Base-by-base conservation (phyloP, 2,797 vertebrate genomes). In the Micropoecilia bifurca region DNA sequence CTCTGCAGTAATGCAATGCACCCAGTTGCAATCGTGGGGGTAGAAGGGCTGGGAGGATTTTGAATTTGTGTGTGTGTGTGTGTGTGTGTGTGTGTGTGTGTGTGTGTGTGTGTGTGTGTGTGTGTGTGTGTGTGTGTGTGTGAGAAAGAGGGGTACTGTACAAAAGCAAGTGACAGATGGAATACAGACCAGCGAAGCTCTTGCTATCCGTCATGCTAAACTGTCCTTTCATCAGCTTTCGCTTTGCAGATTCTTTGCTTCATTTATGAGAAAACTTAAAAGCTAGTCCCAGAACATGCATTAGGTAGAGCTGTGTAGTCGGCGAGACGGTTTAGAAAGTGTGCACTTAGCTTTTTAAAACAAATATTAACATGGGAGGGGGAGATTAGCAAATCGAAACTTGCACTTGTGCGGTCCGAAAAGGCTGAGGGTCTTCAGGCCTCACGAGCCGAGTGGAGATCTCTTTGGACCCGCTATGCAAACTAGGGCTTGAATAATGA, bases 401-500 rank as follows among this genome's bases (percentile, higher is more conserved):
- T 89, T 91, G 89, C 89, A 89, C 92, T 93, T 93, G 92, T 93
- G 89, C 87, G 81, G 86, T 92, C 91, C 85, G 90, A 93, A 69
- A 93, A 91, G 92, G 92, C 90, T 89, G 89, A 92, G 93, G 78
- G 91, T 92, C 88, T 91, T 84, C 88, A 91, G 89, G 91, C 91
- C 90, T 91, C 87, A 85, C 81, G 86, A 95, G 92, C 93, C 76
- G 88, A 93, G 90, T 87, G 86, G 89, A 91, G 94, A 92, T 95
- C 95, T 93, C 93, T 95, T 95, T 91, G 92, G 95, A 95, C 95
- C 95, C 95, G 92, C 94, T 96, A 97, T 96, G 96, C 95, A 92
- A 94, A 90, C 91, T 91, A 71, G 94, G 91, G 91, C 89, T 88
- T 95, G 96, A 96, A 97, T 97, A 97, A 97, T 97, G 96, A 96